A percentile compares a stretch with the other conserved stretches of the same genome.
These are phyloP conservation scores for Caiman crocodilus DNA, from an alignment of 2,797 vertebrate genomes.

Conservation along the genomic window DNA sequence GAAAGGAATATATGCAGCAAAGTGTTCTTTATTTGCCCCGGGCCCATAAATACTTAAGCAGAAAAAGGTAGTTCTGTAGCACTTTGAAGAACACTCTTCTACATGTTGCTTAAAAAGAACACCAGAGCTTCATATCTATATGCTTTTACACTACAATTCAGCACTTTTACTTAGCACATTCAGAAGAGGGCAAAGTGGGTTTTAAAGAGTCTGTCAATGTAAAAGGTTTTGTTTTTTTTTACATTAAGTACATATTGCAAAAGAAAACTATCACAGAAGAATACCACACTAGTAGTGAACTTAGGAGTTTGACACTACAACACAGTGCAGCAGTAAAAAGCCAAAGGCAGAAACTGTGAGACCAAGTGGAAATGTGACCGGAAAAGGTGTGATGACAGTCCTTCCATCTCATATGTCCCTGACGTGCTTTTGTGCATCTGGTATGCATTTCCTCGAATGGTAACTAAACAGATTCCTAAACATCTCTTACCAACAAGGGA, in stretches of 20 bases:
- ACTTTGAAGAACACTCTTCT: neutral
- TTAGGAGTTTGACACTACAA: neutral
- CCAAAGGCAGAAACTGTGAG: rapidly evolving
- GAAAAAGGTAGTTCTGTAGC: neutral
- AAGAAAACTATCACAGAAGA: neutral
- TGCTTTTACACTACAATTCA: neutral
- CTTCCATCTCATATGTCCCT: neutral
- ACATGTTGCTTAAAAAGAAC: rapidly evolving
- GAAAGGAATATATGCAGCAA: neutral
- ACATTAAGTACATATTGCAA: neutral
- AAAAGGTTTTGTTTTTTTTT: neutral
- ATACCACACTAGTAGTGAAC: neutral
- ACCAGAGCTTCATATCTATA: neutral
- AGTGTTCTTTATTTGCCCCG: neutral
- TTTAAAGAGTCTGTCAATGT: neutral
- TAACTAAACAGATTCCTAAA: neutral
- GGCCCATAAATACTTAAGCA: neutral
- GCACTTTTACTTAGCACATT: neutral
- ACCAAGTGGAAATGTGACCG: neutral
- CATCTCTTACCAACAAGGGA: neutral
- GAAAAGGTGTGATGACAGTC: neutral
- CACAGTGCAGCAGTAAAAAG: neutral
- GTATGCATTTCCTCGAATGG: rapidly evolving
- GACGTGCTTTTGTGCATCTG: neutral
- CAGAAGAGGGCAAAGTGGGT: neutral